These are phyloP conservation scores for Drosophila sp. DNA, from an alignment of 1,140 invertebrate genomes.

Conservation along the genomic window DNA sequence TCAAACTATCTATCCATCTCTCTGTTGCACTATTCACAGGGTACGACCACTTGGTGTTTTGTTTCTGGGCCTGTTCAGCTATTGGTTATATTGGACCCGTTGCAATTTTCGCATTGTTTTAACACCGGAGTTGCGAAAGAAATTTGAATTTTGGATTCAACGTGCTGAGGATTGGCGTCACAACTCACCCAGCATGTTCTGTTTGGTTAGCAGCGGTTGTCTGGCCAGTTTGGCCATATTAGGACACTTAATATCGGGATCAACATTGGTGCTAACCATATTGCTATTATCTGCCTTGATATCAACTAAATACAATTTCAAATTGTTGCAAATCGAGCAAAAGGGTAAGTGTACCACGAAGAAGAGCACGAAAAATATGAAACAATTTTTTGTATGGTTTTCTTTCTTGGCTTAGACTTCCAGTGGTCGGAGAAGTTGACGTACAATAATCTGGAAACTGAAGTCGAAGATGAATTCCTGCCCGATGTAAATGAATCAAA, in stretches of 20 bases:
- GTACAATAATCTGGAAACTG: conserved; percentile 59
- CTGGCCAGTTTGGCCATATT: conserved; percentile 65
- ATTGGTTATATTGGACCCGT: conserved; percentile 76
- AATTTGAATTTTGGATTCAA: conserved; percentile 44
- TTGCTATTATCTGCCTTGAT: conserved; percentile 66
- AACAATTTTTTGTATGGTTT: no score
- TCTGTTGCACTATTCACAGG: conserved; percentile 37
- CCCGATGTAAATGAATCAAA: conserved; percentile 80
- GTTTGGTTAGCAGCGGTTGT: conserved; percentile 55
- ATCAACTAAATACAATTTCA: conserved; percentile 74
- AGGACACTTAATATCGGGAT: conserved; percentile 74
- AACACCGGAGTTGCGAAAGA: conserved; percentile 64
- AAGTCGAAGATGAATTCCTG: conserved; percentile 78
- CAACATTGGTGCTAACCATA: conserved; percentile 59
- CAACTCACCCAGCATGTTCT: conserved; percentile 69
- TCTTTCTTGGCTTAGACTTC: conserved; percentile 49
- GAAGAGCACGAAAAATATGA: background rate
- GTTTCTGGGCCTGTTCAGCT: conserved; percentile 65
- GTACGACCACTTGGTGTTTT: conserved; percentile 71
- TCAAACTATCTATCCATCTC: no score
- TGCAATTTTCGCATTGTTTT: conserved; percentile 69
- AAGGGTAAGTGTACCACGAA: conserved; percentile 47
- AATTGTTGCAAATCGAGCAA: conserved; percentile 67
- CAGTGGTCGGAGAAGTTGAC: conserved; percentile 68
- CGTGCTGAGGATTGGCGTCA: conserved; percentile 49